Conservation (phyloP, 2,113 vertebrate species). For the Urocynchramus pylzowi region DNA sequence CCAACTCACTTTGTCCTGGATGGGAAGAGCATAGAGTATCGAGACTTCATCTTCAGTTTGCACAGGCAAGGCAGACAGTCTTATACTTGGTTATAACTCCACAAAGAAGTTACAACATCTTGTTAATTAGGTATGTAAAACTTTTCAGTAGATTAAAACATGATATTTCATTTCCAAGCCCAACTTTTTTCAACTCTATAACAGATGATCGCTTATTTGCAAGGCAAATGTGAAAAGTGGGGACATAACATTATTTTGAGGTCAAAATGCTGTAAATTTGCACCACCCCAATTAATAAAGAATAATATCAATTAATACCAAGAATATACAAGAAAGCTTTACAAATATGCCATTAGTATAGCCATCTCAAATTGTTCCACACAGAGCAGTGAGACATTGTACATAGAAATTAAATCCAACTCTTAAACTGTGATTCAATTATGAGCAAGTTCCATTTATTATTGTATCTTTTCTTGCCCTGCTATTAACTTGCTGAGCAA, state of each 20-base stretch:
- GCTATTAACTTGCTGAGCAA: background rate
- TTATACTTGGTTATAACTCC: background rate
- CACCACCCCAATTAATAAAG: background rate
- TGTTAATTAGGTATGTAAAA: background rate
- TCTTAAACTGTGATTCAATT: background rate
- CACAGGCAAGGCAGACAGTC: background rate
- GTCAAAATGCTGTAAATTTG: background rate
- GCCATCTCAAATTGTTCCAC: background rate
- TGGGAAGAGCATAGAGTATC: background rate
- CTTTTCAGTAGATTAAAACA: background rate
- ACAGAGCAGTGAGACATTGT: background rate
- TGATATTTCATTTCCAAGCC: background rate
- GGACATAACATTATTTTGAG: background rate
- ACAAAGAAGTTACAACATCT: background rate
- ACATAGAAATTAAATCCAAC: background rate
- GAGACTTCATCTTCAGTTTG: background rate
- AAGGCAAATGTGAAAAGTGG: background rate
- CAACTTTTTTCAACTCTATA: background rate
- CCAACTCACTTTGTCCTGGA: background rate
- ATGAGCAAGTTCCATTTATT: background rate
- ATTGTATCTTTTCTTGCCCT: background rate
- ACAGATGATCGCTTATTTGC: background rate
- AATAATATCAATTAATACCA: background rate
- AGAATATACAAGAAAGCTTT: background rate
- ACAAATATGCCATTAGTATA: background rate